Conservation (phyloP, 2,113 vertebrate genomes). For the Pluvianellus socialis region DNA sequence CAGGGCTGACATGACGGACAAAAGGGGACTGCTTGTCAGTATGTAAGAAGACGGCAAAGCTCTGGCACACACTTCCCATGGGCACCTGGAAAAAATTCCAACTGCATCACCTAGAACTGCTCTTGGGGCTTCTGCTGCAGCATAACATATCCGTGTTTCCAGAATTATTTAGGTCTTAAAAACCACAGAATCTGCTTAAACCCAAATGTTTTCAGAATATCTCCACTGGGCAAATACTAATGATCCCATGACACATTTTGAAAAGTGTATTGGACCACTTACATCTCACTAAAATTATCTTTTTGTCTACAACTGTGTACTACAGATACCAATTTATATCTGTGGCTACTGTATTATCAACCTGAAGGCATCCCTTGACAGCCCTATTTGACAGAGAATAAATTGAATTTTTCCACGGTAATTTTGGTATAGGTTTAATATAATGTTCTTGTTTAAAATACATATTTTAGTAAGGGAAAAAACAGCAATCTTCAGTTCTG, state of each 20-base stretch:
- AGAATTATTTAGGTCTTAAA: not conserved
- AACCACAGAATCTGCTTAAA: not conserved
- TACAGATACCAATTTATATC: not conserved
- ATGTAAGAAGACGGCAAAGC: not conserved
- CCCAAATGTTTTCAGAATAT: not conserved
- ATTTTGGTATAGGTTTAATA: not conserved
- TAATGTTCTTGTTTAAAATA: not conserved
- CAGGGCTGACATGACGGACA: not conserved
- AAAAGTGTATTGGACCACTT: not conserved
- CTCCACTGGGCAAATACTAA: not conserved
- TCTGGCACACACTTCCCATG: not conserved
- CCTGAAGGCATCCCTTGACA: not conserved
- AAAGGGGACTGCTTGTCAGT: not conserved
- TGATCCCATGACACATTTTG: not conserved
- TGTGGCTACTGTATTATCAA: not conserved
- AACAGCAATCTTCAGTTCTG: not conserved
- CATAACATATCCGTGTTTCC: not conserved
- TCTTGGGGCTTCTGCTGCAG: not conserved
- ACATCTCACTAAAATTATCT: not conserved
- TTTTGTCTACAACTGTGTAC: not conserved
- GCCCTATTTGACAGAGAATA: not conserved
- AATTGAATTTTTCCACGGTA: not conserved
- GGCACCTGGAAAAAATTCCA: not conserved
- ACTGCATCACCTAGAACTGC: not conserved
- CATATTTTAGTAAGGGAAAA: not conserved